Conservation (phyloP, 2,888 invertebrate species). For the Agrochola lota region DNA sequence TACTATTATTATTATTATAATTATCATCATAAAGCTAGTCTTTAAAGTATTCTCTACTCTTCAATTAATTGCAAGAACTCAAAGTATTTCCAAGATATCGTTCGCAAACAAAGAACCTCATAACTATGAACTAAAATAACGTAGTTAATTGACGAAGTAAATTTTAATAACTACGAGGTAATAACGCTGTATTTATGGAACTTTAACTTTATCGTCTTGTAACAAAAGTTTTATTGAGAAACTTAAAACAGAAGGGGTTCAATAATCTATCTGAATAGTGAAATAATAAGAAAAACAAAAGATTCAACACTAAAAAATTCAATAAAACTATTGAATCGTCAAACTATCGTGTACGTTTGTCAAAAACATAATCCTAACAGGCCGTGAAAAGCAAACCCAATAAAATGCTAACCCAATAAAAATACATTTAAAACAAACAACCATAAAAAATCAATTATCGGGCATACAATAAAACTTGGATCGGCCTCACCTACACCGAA, state of each 20-base stretch:
- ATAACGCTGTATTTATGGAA: conserved; percentile 40
- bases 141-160: conserved; percentile 40
- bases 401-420: conserved; percentile 31
- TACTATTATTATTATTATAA: no score
- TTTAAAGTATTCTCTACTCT: no score
- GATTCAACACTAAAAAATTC: background rate
- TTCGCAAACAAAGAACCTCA: conserved; percentile 44
- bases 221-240: conserved; percentile 28
- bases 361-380: background rate
- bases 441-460: conserved; percentile 37
- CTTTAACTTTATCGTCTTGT: conserved; percentile 18
- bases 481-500: conserved; percentile 65
- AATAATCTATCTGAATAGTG: no score
- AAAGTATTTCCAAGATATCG: conserved; percentile 23
- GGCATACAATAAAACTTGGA: conserved; percentile 52
- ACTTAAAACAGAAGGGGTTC: background rate
- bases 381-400: conserved; percentile 29
- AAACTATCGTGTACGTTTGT: background rate
- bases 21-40: no score
- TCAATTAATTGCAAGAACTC: background rate
- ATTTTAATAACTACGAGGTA: conserved; percentile 41
- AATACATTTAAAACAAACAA: conserved; percentile 38
- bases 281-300: background rate
- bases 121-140: conserved; percentile 36
- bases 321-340: background rate